These are phyloP conservation scores for Bombus vancouverensis DNA, from an alignment of 1,140 invertebrate species.

Conservation along the genomic window DNA sequence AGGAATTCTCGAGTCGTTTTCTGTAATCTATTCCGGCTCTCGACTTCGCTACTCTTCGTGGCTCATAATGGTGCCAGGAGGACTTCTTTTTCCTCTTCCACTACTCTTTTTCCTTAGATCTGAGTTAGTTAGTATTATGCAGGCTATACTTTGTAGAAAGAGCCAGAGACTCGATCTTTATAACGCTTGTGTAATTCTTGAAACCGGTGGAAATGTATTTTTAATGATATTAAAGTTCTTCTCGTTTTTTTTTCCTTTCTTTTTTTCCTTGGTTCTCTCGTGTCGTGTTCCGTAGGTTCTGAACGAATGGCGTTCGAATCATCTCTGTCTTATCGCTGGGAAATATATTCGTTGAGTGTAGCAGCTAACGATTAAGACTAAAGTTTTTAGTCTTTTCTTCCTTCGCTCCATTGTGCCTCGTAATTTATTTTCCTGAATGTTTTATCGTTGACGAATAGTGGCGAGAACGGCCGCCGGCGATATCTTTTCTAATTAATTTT, in stretches of 20 bases:
- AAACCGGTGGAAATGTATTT: background rate
- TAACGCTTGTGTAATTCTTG: background rate
- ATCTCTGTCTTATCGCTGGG: no score
- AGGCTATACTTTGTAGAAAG: no score
- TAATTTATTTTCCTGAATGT: background rate
- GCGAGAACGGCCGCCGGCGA: background rate
- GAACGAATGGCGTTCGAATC: no score
- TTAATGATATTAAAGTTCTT: background rate
- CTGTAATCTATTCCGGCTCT: slow-evolving; percentile 39
- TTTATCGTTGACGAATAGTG: background rate
- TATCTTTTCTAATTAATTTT: background rate
- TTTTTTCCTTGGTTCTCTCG: background rate
- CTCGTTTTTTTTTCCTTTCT: background rate
- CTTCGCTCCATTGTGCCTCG: background rate
- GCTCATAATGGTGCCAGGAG: slow-evolving; percentile 48
- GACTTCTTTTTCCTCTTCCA: slow-evolving; percentile 31
- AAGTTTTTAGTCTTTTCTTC: background rate
- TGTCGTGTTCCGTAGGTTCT: no score
- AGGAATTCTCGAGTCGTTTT: slow-evolving; percentile 28
- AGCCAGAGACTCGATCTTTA: background rate
- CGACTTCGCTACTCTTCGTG: slow-evolving; percentile 18
- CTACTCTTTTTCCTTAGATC: no score
- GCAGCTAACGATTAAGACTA: background rate
- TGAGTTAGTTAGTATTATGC: no score
- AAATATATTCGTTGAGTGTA: no score